Conservation (phyloP, 1,140 invertebrate species). For the Aphaenogaster ashmeadi region DNA sequence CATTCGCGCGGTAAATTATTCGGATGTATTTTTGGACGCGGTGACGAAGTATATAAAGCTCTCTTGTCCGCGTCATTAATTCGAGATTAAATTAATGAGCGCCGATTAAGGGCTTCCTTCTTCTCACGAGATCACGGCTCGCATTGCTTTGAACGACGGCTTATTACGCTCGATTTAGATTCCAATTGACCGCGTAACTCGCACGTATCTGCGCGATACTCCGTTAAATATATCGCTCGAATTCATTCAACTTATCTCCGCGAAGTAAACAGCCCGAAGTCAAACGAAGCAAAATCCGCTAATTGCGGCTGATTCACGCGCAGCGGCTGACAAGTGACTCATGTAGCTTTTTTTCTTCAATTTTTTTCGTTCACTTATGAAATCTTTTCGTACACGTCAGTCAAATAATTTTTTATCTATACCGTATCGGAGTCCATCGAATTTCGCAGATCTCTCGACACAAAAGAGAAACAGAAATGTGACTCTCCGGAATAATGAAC, state of each 20-base stretch:
- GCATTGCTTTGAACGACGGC: conserved; percentile 21
- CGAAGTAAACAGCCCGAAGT: not conserved
- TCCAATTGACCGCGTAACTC: conserved; percentile 57
- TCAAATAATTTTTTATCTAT: not conserved
- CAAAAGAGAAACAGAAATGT: not conserved
- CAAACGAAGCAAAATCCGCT: not conserved
- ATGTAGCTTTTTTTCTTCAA: not conserved
- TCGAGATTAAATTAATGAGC: conserved; percentile 57
- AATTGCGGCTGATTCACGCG: not conserved
- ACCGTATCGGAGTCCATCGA: not conserved
- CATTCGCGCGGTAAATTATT: conserved; percentile 8
- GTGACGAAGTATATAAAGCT: not conserved
- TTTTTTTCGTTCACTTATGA: not conserved
- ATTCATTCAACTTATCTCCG: not conserved
- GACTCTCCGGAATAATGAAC: not conserved
- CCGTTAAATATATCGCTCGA: conserved; percentile 13
- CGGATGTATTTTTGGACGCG: not conserved
- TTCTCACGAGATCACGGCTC: conserved; percentile 54
- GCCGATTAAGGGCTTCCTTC: conserved; percentile 61
- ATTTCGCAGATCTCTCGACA: no score
- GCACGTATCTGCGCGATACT: conserved; percentile 39
- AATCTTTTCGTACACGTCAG: not conserved
- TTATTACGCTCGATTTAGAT: conserved; percentile 63
- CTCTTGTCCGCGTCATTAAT: conserved; percentile 41
- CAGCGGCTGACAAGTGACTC: not conserved